Conservation (phyloP, 1,140 invertebrate species). For the Subanguina moxae region DNA sequence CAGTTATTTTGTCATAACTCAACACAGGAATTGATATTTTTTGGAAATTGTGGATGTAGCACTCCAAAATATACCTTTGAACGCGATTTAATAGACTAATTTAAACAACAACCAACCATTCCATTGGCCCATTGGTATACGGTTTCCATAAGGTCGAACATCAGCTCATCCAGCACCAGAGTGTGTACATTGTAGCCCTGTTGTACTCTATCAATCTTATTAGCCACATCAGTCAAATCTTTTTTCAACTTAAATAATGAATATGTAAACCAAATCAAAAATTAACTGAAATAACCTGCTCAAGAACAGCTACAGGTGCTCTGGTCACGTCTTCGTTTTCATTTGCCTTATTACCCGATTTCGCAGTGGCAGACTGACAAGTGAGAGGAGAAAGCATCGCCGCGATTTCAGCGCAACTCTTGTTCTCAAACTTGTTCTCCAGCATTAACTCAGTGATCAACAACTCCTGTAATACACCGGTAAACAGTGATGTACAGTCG, state of each 20-base stretch:
- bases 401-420: constrained; percentile 78
- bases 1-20: too few species aligned
- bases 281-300: too few species aligned
- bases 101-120: constrained; percentile 64
- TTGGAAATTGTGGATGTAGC: too few species aligned
- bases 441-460: constrained; percentile 93
- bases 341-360: background rate
- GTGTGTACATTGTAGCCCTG: constrained; percentile 59
- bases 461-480: constrained; percentile 30
- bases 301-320: constrained; percentile 16
- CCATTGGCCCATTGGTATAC: constrained; percentile 84
- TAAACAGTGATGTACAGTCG: background rate
- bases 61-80: too few species aligned
- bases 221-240: constrained; percentile 63
- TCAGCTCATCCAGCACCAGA: constrained; percentile 68
- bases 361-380: constrained; percentile 68
- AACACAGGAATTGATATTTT: too few species aligned
- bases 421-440: constrained; percentile 73
- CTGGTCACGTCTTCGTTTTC: constrained; percentile 60
- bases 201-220: constrained; percentile 62
- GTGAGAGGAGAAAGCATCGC: constrained; percentile 51
- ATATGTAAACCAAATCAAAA: background rate
- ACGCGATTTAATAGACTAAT: too few species aligned
- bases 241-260: constrained; percentile 63
- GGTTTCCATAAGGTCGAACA: constrained; percentile 84